Evolutionary conservation across 2,113 vertebrate species (phyloP).

Genomic region (Sigmodon hispidus): DNA sequence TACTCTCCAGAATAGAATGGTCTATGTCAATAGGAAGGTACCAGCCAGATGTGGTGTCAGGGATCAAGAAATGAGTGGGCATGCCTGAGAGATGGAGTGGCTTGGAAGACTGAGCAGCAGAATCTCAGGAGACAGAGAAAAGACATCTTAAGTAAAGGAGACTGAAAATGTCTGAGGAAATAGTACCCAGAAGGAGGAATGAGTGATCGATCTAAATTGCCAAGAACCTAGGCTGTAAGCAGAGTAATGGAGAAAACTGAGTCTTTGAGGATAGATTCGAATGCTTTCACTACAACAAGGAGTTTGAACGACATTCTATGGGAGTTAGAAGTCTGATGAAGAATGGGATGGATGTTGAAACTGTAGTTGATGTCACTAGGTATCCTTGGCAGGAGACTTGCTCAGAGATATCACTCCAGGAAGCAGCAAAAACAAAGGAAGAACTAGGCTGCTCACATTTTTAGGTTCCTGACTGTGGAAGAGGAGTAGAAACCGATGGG

Average conservation of each 20-base stretch:
- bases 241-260: neutral
- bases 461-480: neutral
- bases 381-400: neutral
- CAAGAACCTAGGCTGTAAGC: neutral
- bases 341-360: neutral
- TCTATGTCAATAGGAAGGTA: neutral
- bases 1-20: neutral
- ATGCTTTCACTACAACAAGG: neutral
- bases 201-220: neutral
- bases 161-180: neutral
- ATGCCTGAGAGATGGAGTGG: neutral
- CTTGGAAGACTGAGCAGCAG: neutral
- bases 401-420: neutral
- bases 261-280: neutral
- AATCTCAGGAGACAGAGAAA: conserved; percentile 30
- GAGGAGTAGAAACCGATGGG: neutral
- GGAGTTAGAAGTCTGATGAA: neutral
- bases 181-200: neutral
- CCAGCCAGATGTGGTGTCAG: neutral
- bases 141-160: neutral
- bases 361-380: neutral
- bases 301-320: neutral
- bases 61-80: neutral
- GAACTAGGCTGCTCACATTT: neutral
- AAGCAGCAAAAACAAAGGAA: neutral